phyloP scores from a whole-genome alignment of 2,888 invertebrate species.

The Limnephilus rhombicus region DNA sequence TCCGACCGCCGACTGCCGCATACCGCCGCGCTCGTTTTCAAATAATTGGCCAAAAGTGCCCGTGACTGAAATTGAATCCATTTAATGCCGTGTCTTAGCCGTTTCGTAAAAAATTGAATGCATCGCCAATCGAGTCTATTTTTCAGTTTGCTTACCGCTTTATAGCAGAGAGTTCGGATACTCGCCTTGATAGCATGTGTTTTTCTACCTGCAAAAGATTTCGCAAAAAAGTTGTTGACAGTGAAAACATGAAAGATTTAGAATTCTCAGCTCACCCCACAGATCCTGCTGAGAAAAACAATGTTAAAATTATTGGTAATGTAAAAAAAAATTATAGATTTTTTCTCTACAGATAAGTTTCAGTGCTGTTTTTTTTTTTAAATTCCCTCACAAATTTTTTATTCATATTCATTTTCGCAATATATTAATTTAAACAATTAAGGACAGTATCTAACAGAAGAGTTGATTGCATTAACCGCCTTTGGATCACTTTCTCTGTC shows the following conservation, averaged over 20 bases:
- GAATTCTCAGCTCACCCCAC: neutral
- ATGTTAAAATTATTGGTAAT: constrained; percentile 11
- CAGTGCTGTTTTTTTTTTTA: too few relatives aligned
- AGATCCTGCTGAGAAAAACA: constrained; percentile 18
- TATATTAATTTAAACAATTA: neutral
- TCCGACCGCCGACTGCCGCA: constrained; percentile 4
- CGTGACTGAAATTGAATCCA: neutral
- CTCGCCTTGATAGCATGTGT: constrained; percentile 52
- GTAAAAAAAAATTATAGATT: neutral
- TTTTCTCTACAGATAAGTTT: neutral
- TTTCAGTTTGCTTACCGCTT: neutral
- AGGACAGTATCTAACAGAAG: constrained; percentile 3
- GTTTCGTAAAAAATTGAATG: constrained; percentile 7
- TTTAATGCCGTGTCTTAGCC: neutral
- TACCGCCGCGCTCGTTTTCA: constrained; percentile 43
- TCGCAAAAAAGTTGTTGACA: constrained; percentile 58
- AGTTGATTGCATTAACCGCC: constrained; percentile 3
- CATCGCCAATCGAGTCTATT: constrained; percentile 5
- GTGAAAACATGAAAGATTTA: constrained; percentile 44
- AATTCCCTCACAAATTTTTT: neutral
- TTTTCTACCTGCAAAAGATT: constrained; percentile 57
- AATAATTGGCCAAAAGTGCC: constrained; percentile 14
- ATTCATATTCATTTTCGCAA: neutral
- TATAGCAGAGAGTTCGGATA: neutral
- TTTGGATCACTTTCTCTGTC: constrained; percentile 21